phyloP scores from a whole-genome alignment of 2,888 invertebrate genomes.

The Drosophila lacicola region DNA sequence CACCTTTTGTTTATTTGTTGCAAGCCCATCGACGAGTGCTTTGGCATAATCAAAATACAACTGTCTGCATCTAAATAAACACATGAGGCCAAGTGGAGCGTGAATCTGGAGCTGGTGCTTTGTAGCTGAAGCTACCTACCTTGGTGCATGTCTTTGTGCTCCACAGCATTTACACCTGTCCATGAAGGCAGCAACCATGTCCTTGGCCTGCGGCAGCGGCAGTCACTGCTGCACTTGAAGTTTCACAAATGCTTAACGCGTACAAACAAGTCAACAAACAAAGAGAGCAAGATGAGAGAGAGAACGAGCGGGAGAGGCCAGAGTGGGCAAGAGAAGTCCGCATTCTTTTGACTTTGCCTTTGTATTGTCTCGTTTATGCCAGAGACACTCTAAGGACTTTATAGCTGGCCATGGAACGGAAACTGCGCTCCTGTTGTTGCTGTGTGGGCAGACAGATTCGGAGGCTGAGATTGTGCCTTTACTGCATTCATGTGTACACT shows the following conservation, averaged over 20 bases:
- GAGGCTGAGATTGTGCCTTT: conserved; percentile 52
- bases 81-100: conserved; percentile 22
- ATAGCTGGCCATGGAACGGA: conserved; percentile 53
- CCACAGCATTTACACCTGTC: conserved; percentile 75
- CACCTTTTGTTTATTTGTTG: conserved; percentile 18
- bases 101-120: conserved; percentile 2
- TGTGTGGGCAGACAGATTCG: conserved; percentile 53
- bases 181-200: conserved; percentile 58
- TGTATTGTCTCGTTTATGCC: conserved; percentile 74
- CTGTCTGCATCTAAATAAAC: conserved; percentile 67
- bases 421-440: conserved; percentile 45
- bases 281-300: conserved; percentile 17
- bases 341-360: conserved; percentile 33
- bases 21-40: conserved; percentile 52
- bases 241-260: conserved; percentile 67
- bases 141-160: conserved; percentile 58
- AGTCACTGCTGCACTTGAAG: conserved; percentile 49
- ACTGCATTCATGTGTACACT: conserved; percentile 9
- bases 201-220: conserved; percentile 59
- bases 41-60: conserved; percentile 69
- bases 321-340: conserved; percentile 5
- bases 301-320: not conserved
- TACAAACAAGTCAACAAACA: conserved; percentile 53
- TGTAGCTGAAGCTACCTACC: conserved; percentile 2
- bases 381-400: conserved; percentile 73